Conservation (phyloP, 2,797 vertebrate genomes). For the Cheirogaleus major region DNA sequence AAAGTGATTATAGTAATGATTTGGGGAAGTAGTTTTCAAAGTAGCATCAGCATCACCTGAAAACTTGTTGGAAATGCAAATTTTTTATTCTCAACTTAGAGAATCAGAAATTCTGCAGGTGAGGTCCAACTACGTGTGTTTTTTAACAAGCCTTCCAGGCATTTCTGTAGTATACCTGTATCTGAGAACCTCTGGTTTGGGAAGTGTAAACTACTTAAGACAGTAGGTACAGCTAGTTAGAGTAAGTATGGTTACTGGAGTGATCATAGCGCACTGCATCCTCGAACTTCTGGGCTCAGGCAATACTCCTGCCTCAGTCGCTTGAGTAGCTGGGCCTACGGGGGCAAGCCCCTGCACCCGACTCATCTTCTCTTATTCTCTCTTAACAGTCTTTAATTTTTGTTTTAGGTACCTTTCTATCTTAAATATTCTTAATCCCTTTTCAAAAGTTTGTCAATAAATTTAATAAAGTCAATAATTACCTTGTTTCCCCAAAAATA, state of each 20-base stretch:
- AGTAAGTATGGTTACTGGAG: background rate
- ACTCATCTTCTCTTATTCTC: background rate
- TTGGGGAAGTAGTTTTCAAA: background rate
- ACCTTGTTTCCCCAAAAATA: too few species aligned
- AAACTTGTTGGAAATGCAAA: background rate
- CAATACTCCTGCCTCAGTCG: background rate
- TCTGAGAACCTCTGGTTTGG: background rate
- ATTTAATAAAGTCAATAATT: background rate
- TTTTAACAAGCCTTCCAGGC: background rate
- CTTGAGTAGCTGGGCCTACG: background rate
- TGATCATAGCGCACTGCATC: background rate
- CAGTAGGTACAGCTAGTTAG: background rate
- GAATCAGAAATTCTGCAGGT: background rate
- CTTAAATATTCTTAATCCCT: background rate
- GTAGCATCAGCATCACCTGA: background rate
- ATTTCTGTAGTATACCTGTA: background rate
- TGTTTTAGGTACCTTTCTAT: background rate
- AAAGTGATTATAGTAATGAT: background rate
- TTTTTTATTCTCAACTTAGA: background rate
- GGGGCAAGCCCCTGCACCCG: too few species aligned
- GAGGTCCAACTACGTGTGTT: background rate
- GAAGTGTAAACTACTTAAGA: background rate
- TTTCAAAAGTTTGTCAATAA: conserved; percentile 18
- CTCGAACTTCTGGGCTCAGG: background rate
- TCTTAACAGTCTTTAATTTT: background rate